Percentiles rank a stretch among this genome's conserved stretches.
phyloP scores from a whole-genome alignment of 2,888 invertebrate species.

The Agrochola macilenta region DNA sequence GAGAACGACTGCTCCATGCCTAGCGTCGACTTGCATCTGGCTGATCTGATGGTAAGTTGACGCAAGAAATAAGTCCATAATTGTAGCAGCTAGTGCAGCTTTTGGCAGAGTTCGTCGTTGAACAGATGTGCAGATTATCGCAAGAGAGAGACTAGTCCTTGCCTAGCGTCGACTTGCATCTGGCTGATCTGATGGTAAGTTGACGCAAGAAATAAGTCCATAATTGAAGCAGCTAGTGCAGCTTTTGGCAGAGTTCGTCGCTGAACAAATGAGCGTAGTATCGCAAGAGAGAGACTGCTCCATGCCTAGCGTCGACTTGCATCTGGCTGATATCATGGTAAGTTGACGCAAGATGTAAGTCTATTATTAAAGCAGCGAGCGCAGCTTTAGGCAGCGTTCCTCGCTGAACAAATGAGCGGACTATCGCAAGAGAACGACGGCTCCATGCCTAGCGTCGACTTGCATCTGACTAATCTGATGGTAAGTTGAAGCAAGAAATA shows the following conservation, averaged over 20 bases:
- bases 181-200: slow-evolving; percentile 86
- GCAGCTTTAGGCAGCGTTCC: slow-evolving; percentile 86
- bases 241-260: slow-evolving; percentile 88
- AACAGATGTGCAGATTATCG: slow-evolving; percentile 86
- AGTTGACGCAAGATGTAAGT: slow-evolving; percentile 3
- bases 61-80: too few species aligned
- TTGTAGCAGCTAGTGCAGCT: not conserved
- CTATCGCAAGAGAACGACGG: slow-evolving; percentile 83
- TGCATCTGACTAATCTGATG: too few species aligned
- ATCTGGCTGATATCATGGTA: slow-evolving; percentile 88
- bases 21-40: too few species aligned
- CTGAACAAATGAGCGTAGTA: slow-evolving; percentile 61
- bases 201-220: not conserved
- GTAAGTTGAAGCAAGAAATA: too few species aligned
- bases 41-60: too few species aligned
- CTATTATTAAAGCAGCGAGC: slow-evolving; percentile 76
- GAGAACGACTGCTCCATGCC: slow-evolving; percentile 85
- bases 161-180: slow-evolving; percentile 84
- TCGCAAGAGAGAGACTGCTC: too few species aligned
- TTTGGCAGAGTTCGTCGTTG: not conserved
- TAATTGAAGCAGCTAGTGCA: slow-evolving; percentile 78
- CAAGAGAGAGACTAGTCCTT: slow-evolving; percentile 85
- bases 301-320: slow-evolving; percentile 80
- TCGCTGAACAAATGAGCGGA: slow-evolving; percentile 89
- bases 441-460: slow-evolving; percentile 73